phyloP scores from a whole-genome alignment of 2,888 invertebrate species.

The Lasius platythorax region DNA sequence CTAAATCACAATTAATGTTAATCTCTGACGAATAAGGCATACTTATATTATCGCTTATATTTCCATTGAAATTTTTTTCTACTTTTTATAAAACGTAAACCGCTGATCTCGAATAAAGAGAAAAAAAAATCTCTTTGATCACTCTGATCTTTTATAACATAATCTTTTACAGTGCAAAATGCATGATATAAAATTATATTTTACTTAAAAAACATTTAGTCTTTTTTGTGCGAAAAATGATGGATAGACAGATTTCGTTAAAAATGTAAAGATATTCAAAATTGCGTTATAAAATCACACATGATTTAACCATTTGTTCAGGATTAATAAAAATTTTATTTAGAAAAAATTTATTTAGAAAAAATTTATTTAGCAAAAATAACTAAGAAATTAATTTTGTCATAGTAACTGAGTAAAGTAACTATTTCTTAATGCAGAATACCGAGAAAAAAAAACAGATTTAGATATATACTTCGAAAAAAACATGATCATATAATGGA shows the following conservation, averaged over 20 bases:
- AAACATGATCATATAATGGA: neutral
- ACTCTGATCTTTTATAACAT: neutral
- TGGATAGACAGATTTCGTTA: neutral
- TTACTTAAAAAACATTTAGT: slow-evolving; percentile 1
- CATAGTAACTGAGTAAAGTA: neutral
- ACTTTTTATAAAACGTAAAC: neutral
- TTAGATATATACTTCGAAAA: neutral
- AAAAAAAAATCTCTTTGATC: slow-evolving; percentile 1
- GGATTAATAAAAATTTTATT: neutral
- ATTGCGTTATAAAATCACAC: neutral
- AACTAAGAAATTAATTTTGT: neutral
- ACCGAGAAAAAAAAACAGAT: neutral
- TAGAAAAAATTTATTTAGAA: neutral
- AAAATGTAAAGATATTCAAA: slow-evolving; percentile 1
- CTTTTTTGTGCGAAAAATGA: neutral
- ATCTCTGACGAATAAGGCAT: neutral
- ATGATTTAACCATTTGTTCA: neutral
- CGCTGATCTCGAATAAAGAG: no score
- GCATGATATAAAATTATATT: neutral
- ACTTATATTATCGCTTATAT: neutral
- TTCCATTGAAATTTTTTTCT: neutral
- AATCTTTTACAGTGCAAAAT: neutral
- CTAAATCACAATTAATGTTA: neutral
- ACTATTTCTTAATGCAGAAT: neutral
- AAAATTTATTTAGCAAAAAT: neutral